Evolutionary conservation across 2,797 vertebrate species (phyloP), one percentile per base, ranked within the genome.

Genomic region (Cephalopachus bancanus): DNA sequence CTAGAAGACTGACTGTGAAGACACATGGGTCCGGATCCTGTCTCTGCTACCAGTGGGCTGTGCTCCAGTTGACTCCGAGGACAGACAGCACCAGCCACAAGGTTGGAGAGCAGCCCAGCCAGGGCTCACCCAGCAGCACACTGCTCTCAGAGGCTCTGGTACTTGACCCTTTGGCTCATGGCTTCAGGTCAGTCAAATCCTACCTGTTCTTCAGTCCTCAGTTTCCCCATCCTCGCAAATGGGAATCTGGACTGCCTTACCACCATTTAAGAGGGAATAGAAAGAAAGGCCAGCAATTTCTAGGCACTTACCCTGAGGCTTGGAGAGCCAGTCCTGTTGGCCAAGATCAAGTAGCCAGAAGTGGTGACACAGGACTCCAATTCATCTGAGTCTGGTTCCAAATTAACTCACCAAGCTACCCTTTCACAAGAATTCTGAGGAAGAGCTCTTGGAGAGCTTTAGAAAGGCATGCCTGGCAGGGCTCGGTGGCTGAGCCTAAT

Each of bases 181-280:
- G 75, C 33, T 74, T 89, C 57, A 57, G 26, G 33, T 57, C 64
- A 75, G 51, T 71, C 76, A 78, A 87, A 59, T 3, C 64, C 75
- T 53, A 49, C 55, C 89, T 12, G 10, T 28, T 79, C 15, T 11
- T 28, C 9, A 28, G 91, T 53, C 59, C 79, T 79, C 92, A 17
- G 19, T 92, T 67, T 74, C 24, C 93, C 88, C 83, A 65, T 57
- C 33, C 33, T 75, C 69, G 22, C 24, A 91, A 75, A 91, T 53
- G 64, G 57, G 55, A 60, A 60, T 33, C 4, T 53, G 62, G 30
- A 17, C 33, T 81, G n/a, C 26, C 16, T 90, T 79, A 67, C 65
- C 49, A 89, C 74, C 2, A 10, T 8, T 17, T 37, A 28, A 72
- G n/a, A 49, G 12, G 22, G 15, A 65, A 76, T 44, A 64, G 51